phyloP scores from a whole-genome alignment of 2,113 vertebrate species.

The Myrmecophaga tridactyla region DNA sequence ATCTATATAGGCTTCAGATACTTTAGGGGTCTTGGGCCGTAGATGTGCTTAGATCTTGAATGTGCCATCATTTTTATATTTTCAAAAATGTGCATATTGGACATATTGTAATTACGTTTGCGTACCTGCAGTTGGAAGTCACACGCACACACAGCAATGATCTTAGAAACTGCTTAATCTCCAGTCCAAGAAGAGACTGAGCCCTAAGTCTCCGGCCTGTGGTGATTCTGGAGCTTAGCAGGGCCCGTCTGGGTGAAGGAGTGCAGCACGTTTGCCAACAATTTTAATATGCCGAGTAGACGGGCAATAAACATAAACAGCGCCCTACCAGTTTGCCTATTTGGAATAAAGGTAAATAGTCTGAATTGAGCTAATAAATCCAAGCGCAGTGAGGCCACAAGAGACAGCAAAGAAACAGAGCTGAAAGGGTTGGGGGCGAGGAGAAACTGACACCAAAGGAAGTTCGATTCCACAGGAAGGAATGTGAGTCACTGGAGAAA shows the following conservation, averaged over 20 bases:
- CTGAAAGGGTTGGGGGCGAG: not conserved
- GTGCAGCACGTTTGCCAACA: not conserved
- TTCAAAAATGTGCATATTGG: not conserved
- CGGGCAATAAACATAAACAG: not conserved
- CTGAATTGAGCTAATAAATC: not conserved
- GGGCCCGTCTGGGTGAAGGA: not conserved
- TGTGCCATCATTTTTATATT: not conserved
- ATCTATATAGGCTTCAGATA: not conserved
- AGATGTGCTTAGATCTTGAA: not conserved
- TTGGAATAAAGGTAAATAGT: not conserved
- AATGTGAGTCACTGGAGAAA: conserved; percentile 37
- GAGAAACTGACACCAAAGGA: not conserved
- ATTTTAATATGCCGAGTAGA: not conserved
- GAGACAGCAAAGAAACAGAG: not conserved
- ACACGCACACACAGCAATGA: not conserved
- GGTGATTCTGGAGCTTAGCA: not conserved
- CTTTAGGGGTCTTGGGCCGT: not conserved
- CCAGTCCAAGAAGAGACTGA: not conserved
- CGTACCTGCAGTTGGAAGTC: not conserved
- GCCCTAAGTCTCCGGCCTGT: not conserved
- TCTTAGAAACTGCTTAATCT: not conserved
- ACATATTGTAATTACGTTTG: not conserved
- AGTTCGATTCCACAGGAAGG: not conserved
- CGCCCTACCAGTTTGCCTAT: not conserved
- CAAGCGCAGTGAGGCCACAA: not conserved